Base-by-base conservation (phyloP, 2,797 vertebrate genomes). In the Crypturellus tataupa region DNA sequence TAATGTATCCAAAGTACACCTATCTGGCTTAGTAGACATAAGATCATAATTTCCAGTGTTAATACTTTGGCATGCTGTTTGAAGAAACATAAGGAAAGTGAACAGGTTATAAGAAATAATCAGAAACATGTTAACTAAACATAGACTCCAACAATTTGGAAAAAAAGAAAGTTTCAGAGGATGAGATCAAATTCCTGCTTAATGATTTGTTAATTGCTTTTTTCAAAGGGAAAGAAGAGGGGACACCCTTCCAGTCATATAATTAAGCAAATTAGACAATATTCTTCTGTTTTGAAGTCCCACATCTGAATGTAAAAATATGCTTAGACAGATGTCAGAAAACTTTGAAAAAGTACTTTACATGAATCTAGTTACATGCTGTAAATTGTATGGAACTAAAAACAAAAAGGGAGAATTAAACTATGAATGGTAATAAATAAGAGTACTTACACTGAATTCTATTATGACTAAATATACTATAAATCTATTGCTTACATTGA, bases 401-500 rank as follows among this genome's bases (percentile, higher is more conserved):
- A 85, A 29, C 59, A 80, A 85, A 84, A 78, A 80, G 44, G 7
- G 12, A 42, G 2, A 71, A 83, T 93, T 90, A 80, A 95, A 90
- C 29, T 53, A 6, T 81, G 56, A 93, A 94, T 92, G 62, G 20
- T 67, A 95, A 95, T 94, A 90, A 90, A 94, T 85, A 89, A 65
- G 46, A 92, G 92, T 59, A 88, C 49, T 97, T 94, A 95, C 19
- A 9, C 2, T 2, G 31, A 85, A 92, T 96, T 93, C 87, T 88
- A 21, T 56, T 73, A 76, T 53, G 64, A 81, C 87, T 96, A 89
- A 93, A 39, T 93, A 72, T 92, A 79, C 39, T 51, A 93, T 88
- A 93, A 95, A 77, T 82, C 84, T 62, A 69, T 86, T 93, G 59
- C 92, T 75, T 90, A 46, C 62, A 73, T 83, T 82, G 91, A 94